Evolutionary conservation across 2,888 invertebrate species (phyloP).

Genomic region (Hypomecis punctinalis): DNA sequence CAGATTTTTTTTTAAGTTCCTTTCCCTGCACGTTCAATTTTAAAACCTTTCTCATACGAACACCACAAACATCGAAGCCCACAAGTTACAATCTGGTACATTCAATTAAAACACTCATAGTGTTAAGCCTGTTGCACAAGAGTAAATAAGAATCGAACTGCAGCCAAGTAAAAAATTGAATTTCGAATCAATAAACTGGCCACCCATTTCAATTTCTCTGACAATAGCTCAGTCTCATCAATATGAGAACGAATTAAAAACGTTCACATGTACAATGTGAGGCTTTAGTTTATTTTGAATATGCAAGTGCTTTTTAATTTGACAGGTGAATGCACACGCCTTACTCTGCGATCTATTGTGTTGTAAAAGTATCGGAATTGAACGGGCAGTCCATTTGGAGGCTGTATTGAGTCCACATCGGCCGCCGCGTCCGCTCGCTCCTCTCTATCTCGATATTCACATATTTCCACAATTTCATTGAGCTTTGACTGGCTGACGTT

Average conservation of each 20-base stretch:
- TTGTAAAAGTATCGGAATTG: conserved; percentile 84
- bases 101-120: too few species aligned
- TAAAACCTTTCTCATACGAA: too few species aligned
- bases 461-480: conserved; percentile 75
- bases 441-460: conserved; percentile 74
- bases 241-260: conserved; percentile 31
- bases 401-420: conserved; percentile 74
- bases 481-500: conserved; percentile 55
- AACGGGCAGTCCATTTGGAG: conserved; percentile 79
- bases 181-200: conserved; percentile 27
- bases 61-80: too few species aligned
- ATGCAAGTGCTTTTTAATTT: conserved; percentile 83
- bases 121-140: background rate
- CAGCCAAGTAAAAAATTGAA: conserved; percentile 25
- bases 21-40: too few species aligned
- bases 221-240: conserved; percentile 35
- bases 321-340: conserved; percentile 82
- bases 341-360: conserved; percentile 78
- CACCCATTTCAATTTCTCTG: conserved; percentile 29
- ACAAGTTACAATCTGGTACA: too few species aligned
- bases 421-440: conserved; percentile 67
- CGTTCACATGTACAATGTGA: conserved; percentile 29
- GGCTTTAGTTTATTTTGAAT: conserved; percentile 71
- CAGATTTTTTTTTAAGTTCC: too few species aligned
- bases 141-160: conserved; percentile 3